Evolutionary conservation across 2,797 vertebrate genomes (phyloP).

Genomic region (Antennarius maculatus): DNA sequence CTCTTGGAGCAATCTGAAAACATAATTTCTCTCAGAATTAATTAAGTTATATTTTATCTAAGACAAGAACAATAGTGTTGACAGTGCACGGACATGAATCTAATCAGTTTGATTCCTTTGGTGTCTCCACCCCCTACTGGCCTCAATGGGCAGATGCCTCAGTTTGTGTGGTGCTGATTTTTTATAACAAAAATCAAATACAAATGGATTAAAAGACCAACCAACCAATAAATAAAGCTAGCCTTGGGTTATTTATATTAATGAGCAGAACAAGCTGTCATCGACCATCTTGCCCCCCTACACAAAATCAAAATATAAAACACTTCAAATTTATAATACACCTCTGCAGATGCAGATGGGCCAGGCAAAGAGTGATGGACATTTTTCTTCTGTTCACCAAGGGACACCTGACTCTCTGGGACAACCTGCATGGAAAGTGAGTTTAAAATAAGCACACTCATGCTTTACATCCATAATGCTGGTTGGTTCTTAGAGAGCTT

Average conservation of each 20-base stretch:
- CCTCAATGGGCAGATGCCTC: not conserved
- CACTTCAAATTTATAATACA: constrained; percentile 26
- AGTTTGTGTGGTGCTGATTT: no score
- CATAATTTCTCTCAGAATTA: no score
- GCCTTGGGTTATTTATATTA: not conserved
- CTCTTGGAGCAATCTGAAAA: no score
- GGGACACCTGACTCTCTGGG: constrained; percentile 88
- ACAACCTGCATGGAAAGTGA: constrained; percentile 78
- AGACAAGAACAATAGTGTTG: no score
- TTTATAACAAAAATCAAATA: no score
- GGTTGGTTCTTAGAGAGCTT: not conserved
- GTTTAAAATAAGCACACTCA: not conserved
- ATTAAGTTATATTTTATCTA: no score
- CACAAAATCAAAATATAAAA: no score
- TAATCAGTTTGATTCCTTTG: not conserved
- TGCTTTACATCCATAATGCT: not conserved
- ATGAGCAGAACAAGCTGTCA: not conserved
- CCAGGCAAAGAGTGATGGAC: constrained; percentile 27
- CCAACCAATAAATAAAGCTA: not conserved
- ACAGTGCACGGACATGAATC: not conserved
- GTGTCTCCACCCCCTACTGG: constrained; percentile 17
- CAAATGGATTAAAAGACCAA: no score
- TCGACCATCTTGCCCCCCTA: no score
- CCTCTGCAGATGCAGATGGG: constrained; percentile 41
- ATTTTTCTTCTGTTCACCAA: constrained; percentile 69